Evolutionary conservation across 2,888 invertebrate genomes (phyloP).

Genomic region (Tyria jacobaeae): DNA sequence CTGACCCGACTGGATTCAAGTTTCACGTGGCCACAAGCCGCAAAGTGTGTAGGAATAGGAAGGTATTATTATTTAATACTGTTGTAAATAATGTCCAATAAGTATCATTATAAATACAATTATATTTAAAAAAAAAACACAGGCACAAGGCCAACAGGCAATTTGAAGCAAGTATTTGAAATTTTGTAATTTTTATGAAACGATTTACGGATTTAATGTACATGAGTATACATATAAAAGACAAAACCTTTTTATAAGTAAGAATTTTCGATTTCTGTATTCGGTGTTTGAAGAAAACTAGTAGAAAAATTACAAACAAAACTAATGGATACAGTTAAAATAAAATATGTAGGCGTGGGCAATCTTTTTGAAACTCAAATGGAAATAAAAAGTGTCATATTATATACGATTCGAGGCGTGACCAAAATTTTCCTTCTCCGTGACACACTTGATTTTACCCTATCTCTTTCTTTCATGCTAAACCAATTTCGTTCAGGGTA

Average conservation of each 20-base stretch:
- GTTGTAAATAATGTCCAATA: conserved; percentile 65
- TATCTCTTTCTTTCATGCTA: conserved; percentile 60
- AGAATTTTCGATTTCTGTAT: too few species aligned
- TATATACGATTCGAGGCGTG: conserved; percentile 45
- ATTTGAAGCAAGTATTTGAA: too few species aligned
- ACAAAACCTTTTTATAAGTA: background rate
- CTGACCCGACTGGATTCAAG: conserved; percentile 59
- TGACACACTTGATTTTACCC: conserved; percentile 60
- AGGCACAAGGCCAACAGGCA: too few species aligned
- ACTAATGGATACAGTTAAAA: background rate
- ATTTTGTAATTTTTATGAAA: too few species aligned
- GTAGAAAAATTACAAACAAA: background rate
- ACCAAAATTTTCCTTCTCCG: conserved; percentile 48
- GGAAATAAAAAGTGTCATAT: conserved; percentile 46
- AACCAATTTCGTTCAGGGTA: conserved; percentile 62
- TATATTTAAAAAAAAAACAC: too few species aligned
- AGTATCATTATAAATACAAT: background rate
- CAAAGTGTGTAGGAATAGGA: conserved; percentile 60
- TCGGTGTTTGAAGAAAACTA: background rate
- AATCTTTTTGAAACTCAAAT: conserved; percentile 31
- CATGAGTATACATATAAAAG: too few species aligned
- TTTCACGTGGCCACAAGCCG: conserved; percentile 74
- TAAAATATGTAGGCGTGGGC: conserved; percentile 9
- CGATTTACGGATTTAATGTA: too few species aligned
- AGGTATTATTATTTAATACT: conserved; percentile 55